Evolutionary conservation across 2,888 invertebrate species (phyloP).

Genomic region (Drosophila recens): DNA sequence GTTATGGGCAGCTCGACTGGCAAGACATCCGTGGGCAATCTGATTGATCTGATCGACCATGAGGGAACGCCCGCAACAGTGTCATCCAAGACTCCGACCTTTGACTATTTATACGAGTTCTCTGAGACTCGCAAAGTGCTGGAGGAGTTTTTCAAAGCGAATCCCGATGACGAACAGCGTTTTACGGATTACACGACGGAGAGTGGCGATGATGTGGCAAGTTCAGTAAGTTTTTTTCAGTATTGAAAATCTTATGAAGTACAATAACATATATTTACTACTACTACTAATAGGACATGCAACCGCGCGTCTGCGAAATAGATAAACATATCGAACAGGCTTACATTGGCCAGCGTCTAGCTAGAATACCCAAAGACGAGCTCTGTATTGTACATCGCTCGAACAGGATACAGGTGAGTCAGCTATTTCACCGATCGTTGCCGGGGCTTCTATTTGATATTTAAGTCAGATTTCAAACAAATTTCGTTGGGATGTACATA

Average conservation of each 20-base stretch:
- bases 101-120: conserved; percentile 96
- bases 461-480: too few relatives aligned
- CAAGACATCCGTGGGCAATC: conserved; percentile 74
- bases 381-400: conserved; percentile 83
- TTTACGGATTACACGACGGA: conserved; percentile 83
- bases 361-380: conserved; percentile 85
- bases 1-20: conserved; percentile 29
- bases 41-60: conserved; percentile 74
- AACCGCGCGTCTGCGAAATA: conserved; percentile 66
- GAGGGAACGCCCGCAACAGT: conserved; percentile 38
- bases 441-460: too few relatives aligned
- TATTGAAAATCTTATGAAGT: not conserved
- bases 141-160: conserved; percentile 95
- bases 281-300: conserved; percentile 68
- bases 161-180: conserved; percentile 87
- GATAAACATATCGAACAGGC: conserved; percentile 83
- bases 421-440: not conserved
- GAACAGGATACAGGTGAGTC: conserved; percentile 80
- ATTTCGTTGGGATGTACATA: too few relatives aligned
- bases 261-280: not conserved
- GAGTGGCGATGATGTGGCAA: conserved; percentile 83
- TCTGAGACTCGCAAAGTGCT: conserved; percentile 96
- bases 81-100: conserved; percentile 87
- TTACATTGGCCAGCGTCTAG: conserved; percentile 85
- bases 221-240: conserved; percentile 74